A percentile compares a stretch with the other conserved stretches of the same genome.
These are phyloP conservation scores for Megastigmus dorsalis DNA, from an alignment of 2,888 invertebrate genomes.

Conservation along the genomic window DNA sequence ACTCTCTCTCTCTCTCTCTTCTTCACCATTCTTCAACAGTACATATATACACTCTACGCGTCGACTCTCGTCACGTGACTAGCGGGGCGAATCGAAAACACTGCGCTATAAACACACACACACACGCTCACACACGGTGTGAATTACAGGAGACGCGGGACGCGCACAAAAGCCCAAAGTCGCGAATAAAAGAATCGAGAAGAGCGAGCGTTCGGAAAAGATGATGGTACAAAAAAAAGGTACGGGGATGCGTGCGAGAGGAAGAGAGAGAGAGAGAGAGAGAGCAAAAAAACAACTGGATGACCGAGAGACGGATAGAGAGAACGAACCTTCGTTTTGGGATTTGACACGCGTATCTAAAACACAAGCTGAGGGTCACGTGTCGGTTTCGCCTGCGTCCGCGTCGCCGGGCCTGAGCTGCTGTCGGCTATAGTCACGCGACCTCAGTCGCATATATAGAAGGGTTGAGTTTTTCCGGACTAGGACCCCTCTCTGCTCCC, in stretches of 20 bases:
- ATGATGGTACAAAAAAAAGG: too few relatives aligned
- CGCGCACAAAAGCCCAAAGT: not conserved
- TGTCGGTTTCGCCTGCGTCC: constrained; percentile 56
- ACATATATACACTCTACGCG: not conserved
- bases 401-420: constrained; percentile 57
- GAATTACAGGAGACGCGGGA: constrained; percentile 43
- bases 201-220: too few relatives aligned
- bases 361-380: constrained; percentile 66
- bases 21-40: not conserved
- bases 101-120: constrained; percentile 41
- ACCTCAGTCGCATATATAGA: constrained; percentile 63
- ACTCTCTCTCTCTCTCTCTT: constrained; percentile 7
- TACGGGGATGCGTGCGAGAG: constrained; percentile 26
- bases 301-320: constrained; percentile 16
- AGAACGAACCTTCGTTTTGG: constrained; percentile 62
- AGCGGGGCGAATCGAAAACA: constrained; percentile 39
- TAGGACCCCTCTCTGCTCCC: constrained; percentile 44
- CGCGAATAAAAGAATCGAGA: constrained; percentile 48
- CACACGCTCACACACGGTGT: too few relatives aligned
- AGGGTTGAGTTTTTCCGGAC: constrained; percentile 73
- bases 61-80: constrained; percentile 39
- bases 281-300: constrained; percentile 36
- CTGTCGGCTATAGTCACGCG: constrained; percentile 71
- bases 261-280: constrained; percentile 44
- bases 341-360: constrained; percentile 74